phyloP scores from a whole-genome alignment of 2,113 vertebrate species.

The Pterocles gutturalis region DNA sequence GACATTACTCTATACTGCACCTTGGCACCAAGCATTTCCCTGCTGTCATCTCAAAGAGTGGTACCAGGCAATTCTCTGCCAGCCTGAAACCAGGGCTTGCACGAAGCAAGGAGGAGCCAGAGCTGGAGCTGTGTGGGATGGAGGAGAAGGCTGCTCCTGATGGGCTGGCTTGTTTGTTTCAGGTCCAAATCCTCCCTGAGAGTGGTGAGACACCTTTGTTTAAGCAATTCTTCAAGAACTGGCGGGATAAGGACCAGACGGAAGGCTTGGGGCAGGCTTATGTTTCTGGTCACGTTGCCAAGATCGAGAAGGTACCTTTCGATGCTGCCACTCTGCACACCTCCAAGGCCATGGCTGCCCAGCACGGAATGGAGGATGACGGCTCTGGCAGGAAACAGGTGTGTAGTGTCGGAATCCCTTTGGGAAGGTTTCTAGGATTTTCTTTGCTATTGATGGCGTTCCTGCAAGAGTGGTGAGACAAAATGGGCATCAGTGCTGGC shows the following conservation, averaged over 20 bases:
- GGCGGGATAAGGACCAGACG: conserved; percentile 92
- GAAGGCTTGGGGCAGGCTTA: conserved; percentile 89
- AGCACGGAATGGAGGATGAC: conserved; percentile 95
- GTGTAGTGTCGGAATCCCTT: background rate
- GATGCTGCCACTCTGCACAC: conserved; percentile 89
- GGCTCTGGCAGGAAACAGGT: conserved; percentile 91
- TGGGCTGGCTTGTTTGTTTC: background rate
- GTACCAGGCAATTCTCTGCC: background rate
- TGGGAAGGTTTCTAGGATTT: background rate
- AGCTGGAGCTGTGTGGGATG: background rate
- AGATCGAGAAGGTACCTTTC: conserved; percentile 90
- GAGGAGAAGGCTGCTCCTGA: background rate
- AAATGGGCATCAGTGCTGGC: background rate
- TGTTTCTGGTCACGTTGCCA: conserved; percentile 91
- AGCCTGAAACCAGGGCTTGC: background rate
- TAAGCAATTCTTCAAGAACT: conserved; percentile 99
- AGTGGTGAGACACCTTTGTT: conserved; percentile 95
- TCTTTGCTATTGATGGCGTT: background rate
- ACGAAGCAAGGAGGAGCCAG: background rate
- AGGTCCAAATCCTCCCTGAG: conserved; percentile 92
- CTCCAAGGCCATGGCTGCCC: conserved; percentile 92
- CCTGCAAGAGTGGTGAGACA: background rate
- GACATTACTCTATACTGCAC: accelerated
- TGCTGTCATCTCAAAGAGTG: background rate
- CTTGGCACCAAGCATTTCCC: background rate